Evolutionary conservation across 2,888 invertebrate genomes (phyloP), one percentile per base, ranked within the genome.

Genomic region (Sinotaia quadrata): DNA sequence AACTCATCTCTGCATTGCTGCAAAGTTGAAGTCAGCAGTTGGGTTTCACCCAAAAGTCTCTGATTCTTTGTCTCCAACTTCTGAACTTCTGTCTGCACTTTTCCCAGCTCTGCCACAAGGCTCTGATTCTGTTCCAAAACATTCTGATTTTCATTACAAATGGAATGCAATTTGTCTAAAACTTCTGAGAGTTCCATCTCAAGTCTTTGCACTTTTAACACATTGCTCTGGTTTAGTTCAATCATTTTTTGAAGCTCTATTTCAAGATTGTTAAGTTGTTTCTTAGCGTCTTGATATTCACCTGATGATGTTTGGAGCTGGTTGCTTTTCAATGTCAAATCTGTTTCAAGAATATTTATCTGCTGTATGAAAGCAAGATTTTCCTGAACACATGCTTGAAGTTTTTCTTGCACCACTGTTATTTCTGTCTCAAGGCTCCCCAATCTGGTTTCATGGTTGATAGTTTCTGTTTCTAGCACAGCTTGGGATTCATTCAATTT

Each of bases 1-100:
- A 66, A 27, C 1, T 66, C 24, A 34, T 36, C 21, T 18, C 41
- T 33, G 2, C 7, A 7, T 2, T 54, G 29, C 8, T 41, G 29
- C 12, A 52, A 41, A 21, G 15, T 24, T 8, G 31, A 2, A 5
- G 37, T 41, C 15, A 37, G 21, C 2, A 21, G 5, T 7, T 29
- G 24, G 18, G 21, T 63, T n/a, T n/a, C n/a, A n/a, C n/a, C n/a
- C n/a, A n/a, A n/a, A 21, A 54, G 21, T 29, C 54, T 34, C 27
- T 63, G n/a, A 36, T 33, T 24, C 31, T 61, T 37, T 4, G 54
- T 34, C 44, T 54, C 56, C 27, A 72, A 41, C 27, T 34, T 27
- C 12, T 51, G n/a, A 24, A 54, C 36, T 24, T 49, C 58, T 37
- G 69, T 52, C 27, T 41, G 54, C 10, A 54, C 51, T 63, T 74